Base-by-base conservation (phyloP, 1,140 invertebrate species). In the Ostrea edulis region DNA sequence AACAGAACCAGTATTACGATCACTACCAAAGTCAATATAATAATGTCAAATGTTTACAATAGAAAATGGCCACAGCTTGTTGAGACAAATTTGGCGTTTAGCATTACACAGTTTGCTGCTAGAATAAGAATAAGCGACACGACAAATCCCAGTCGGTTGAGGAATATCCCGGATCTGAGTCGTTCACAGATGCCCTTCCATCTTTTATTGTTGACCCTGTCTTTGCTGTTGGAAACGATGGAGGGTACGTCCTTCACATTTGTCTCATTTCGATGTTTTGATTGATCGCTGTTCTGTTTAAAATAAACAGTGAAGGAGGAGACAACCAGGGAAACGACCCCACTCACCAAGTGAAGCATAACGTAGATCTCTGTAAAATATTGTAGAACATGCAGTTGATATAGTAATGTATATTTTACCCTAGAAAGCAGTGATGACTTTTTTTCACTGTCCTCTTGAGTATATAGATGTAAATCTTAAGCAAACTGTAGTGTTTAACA, bases 291-390 rank as follows among this genome's bases (percentile, higher is more conserved):
- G 29, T 77, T 77, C 5, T 77, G 68, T 77, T 8, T 77, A 9
- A 77, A 2, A 9, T 77, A 77, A 77, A 25, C 68, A 8, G 68
- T 29, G 14, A 77, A 11, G 68, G 68, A 25, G 29, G 68, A 77
- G 9, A 77, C 25, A 14, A 77, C 25, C 11, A 77, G 12, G 25
- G 68, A 77, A 29, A 77, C 68, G 14, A 77, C 68, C 8, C 68
- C 68, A 25, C 68, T 77, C 29, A 35, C 7, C 68, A 77, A 35
- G 68, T 77, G 68, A 35, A 77, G 68, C 22, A 77, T 77, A 14
- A 77, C 14, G 68, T 29, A 22, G 12, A 77, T 25, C 29, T 77
- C 68, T 77, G 25, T 35, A 14, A 35, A 77, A 77, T 29, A 14
- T 29, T 12, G 65, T 22, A 71, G 1, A 77, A 68, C 25, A n/a